Evolutionary conservation across 2,797 vertebrate genomes (phyloP).

Genomic region (Muraenolepis orangiensis): DNA sequence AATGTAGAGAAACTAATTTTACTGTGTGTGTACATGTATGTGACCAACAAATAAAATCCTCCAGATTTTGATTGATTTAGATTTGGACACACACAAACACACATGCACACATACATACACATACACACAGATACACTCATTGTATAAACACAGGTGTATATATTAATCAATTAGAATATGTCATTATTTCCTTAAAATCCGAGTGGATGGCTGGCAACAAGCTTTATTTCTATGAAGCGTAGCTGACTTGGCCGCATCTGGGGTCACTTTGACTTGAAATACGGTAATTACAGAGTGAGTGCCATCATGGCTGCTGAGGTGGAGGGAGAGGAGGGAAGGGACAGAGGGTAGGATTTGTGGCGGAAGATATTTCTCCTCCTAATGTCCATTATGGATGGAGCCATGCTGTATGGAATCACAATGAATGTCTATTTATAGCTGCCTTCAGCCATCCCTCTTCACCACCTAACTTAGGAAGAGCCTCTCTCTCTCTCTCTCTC

Average conservation of each 20-base stretch:
- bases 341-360: slow-evolving; percentile 38
- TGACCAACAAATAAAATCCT: too few relatives aligned
- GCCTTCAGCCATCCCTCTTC: slow-evolving; percentile 45
- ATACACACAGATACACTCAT: too few relatives aligned
- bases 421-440: slow-evolving; percentile 67
- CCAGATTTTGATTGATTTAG: too few relatives aligned
- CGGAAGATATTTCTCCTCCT: slow-evolving; percentile 27
- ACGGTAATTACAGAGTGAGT: slow-evolving; percentile 58
- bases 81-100: too few relatives aligned
- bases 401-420: slow-evolving; percentile 54
- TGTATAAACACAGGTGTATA: too few relatives aligned
- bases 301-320: slow-evolving; percentile 41
- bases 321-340: neutral
- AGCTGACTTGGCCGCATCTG: slow-evolving; percentile 4
- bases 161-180: neutral
- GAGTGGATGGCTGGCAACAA: slow-evolving; percentile 17
- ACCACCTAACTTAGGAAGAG: slow-evolving; percentile 10
- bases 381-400: slow-evolving; percentile 45
- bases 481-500: neutral
- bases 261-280: slow-evolving; percentile 14
- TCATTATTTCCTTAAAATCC: slow-evolving; percentile 29
- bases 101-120: neutral
- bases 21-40: too few relatives aligned
- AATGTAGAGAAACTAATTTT: too few relatives aligned
- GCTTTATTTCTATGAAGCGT: slow-evolving; percentile 30